Percentiles rank a stretch among this genome's conserved stretches.
Conservation (phyloP, 37 sponge, comb jelly and placozoan genomes). For the Corticium candelabrum region DNA sequence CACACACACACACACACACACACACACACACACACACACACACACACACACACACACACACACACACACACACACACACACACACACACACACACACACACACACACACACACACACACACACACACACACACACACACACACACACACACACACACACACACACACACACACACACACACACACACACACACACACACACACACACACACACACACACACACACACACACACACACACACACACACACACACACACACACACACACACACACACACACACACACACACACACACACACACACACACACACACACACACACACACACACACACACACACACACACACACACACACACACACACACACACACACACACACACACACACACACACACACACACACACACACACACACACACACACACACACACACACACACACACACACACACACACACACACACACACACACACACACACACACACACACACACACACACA, state of each 20-base stretch:
- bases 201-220: conserved; percentile 14
- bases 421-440: conserved; percentile 27
- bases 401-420: conserved; percentile 16
- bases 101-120: conserved; percentile 18
- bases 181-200: conserved; percentile 17
- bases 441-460: conserved; percentile 42
- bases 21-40: conserved; percentile 12
- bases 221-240: neutral
- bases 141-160: conserved; percentile 17
- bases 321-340: conserved; percentile 19
- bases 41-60: conserved; percentile 9
- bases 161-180: conserved; percentile 26
- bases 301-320: neutral
- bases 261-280: conserved; percentile 19
- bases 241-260: conserved; percentile 7
- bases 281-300: conserved; percentile 14
- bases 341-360: conserved; percentile 23
- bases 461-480: conserved; percentile 31
- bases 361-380: conserved; percentile 22
- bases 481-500: conserved; percentile 12
- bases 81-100: conserved; percentile 18
- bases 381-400: neutral
- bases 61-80: conserved; percentile 1
- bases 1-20: conserved; percentile 31
- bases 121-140: neutral